A percentile compares a stretch with the other conserved stretches of the same genome.
phyloP scores from a whole-genome alignment of 2,888 invertebrate genomes.

The Linnaemya vulpina region DNA sequence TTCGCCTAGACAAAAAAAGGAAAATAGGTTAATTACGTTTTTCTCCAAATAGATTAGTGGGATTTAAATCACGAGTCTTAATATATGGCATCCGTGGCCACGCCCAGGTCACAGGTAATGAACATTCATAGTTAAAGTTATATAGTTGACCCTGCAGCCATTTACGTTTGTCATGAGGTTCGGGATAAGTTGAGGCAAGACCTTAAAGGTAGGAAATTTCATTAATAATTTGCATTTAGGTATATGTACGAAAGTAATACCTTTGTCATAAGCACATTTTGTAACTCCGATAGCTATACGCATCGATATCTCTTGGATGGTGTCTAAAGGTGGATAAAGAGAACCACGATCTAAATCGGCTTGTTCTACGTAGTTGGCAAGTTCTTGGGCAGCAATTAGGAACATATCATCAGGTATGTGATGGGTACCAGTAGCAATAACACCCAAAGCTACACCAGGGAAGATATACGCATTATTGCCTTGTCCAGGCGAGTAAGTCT shows the following conservation, averaged over 20 bases:
- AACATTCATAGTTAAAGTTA: conserved; percentile 90
- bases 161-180: conserved; percentile 89
- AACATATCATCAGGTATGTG: conserved; percentile 97
- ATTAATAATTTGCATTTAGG: background rate
- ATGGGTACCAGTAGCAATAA: conserved; percentile 94
- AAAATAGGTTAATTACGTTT: conserved; percentile 77
- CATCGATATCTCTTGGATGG: conserved; percentile 94
- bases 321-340: conserved; percentile 94
- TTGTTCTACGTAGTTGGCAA: conserved; percentile 91
- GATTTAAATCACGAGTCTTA: conserved; percentile 81
- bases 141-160: conserved; percentile 90
- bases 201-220: conserved; percentile 83
- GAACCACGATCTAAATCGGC: conserved; percentile 92
- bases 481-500: conserved; percentile 95
- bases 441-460: conserved; percentile 97
- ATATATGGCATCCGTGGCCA: conserved; percentile 84
- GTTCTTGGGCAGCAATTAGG: conserved; percentile 95
- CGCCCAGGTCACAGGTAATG: conserved; percentile 88
- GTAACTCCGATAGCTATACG: conserved; percentile 94
- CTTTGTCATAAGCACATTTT: conserved; percentile 94
- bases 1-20: conserved; percentile 74
- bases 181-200: conserved; percentile 93
- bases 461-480: conserved; percentile 99
- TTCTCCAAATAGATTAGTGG: conserved; percentile 79
- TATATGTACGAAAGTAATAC: conserved; percentile 83